Conservation (phyloP, 2,113 vertebrate species). For the Sinocyclocheilus rhinocerous region DNA sequence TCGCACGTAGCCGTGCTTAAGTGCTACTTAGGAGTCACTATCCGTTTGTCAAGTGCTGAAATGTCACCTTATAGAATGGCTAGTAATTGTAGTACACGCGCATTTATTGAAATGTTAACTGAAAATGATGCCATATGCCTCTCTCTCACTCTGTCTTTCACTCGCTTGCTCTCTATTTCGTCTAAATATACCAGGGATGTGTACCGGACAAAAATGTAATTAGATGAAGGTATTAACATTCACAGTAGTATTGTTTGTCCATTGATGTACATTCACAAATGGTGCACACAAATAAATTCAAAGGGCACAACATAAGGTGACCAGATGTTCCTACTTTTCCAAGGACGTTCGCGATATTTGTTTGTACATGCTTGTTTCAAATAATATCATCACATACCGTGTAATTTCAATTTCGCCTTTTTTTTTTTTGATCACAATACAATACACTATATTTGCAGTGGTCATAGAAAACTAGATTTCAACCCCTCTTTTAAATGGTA, state of each 20-base stretch:
- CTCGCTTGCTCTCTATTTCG: neutral
- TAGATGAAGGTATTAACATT: neutral
- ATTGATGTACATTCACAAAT: neutral
- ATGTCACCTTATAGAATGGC: too few relatives aligned
- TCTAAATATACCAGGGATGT: neutral
- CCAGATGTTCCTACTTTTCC: neutral
- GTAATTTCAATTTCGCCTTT: neutral
- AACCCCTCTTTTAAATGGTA: neutral
- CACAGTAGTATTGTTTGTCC: conserved; percentile 1
- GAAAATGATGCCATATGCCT: neutral
- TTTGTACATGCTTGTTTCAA: neutral
- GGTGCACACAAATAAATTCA: neutral
- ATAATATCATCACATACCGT: neutral
- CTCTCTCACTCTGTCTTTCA: neutral
- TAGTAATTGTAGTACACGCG: too few relatives aligned
- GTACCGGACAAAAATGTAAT: neutral
- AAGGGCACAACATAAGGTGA: neutral
- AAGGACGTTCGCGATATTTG: neutral
- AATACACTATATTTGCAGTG: neutral
- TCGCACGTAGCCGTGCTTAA: too few relatives aligned
- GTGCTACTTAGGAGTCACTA: too few relatives aligned
- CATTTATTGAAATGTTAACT: too few relatives aligned
- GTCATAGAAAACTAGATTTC: neutral
- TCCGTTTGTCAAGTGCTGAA: too few relatives aligned
- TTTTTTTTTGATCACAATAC: neutral